A percentile compares a stretch with the other conserved stretches of the same genome.
phyloP scores from a whole-genome alignment of 53 echinoderm and acorn worm species.

The Holothuria leucospilota region DNA sequence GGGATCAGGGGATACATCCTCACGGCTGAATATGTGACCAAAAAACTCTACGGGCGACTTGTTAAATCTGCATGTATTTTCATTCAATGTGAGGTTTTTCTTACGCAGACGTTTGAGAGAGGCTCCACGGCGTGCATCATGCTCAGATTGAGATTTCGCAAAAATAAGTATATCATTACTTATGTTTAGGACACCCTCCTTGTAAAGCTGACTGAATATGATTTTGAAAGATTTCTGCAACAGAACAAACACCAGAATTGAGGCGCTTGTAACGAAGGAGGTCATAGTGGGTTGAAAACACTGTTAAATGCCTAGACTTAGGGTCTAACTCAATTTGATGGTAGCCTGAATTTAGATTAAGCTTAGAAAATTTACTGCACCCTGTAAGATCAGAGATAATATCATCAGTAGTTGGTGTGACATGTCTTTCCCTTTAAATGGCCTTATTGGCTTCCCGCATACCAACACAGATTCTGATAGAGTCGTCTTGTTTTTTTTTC shows the following conservation, averaged over 20 bases:
- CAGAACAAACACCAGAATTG: conserved; percentile 74
- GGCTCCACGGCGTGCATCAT: conserved; percentile 53
- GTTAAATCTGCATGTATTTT: conserved; percentile 56
- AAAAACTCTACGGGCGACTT: conserved; percentile 48
- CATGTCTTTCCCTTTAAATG: conserved; percentile 66
- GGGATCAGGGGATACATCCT: conserved; percentile 50
- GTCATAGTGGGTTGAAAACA: conserved; percentile 75
- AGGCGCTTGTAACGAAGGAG: conserved; percentile 63
- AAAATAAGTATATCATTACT: conserved; percentile 65
- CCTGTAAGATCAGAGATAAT: conserved; percentile 65
- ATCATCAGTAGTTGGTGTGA: conserved; percentile 67
- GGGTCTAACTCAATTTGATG: conserved; percentile 74
- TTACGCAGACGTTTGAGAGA: conserved; percentile 62
- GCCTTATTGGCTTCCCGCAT: conserved; percentile 61
- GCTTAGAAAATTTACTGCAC: conserved; percentile 51
- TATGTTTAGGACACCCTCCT: conserved; percentile 64
- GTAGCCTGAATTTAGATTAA: conserved; percentile 79
- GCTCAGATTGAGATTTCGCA: conserved; percentile 52
- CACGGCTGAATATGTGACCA: conserved; percentile 60
- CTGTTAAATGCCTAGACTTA: conserved; percentile 62
- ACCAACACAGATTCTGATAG: conserved; percentile 28
- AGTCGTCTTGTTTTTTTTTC: conserved; percentile 2
- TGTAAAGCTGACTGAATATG: conserved; percentile 58
- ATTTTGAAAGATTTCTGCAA: conserved; percentile 74
- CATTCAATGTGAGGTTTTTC: conserved; percentile 68